Evolutionary conservation across 2,888 invertebrate species (phyloP).

Genomic region (Ecliptopera silaceata): DNA sequence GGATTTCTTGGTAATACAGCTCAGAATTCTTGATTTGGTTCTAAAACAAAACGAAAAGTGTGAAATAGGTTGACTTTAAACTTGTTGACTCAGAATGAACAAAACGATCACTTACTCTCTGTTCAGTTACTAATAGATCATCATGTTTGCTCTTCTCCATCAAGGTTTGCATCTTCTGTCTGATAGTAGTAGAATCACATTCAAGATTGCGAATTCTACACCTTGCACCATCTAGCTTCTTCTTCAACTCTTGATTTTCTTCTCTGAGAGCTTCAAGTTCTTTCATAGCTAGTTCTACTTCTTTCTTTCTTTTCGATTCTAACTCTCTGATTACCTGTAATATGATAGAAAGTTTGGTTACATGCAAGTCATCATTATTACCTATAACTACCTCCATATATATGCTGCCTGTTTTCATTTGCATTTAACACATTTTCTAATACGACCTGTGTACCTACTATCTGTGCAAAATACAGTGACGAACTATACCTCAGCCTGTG

Average conservation of each 20-base stretch:
- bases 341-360: background rate
- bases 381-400: too few relatives aligned
- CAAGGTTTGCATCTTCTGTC: slow-evolving; percentile 83
- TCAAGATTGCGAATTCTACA: slow-evolving; percentile 87
- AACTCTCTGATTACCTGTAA: slow-evolving; percentile 74
- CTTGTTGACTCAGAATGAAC: too few relatives aligned
- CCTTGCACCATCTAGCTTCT: slow-evolving; percentile 85
- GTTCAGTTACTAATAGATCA: slow-evolving; percentile 84
- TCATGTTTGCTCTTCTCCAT: slow-evolving; percentile 85
- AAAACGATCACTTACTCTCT: slow-evolving; percentile 78
- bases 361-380: background rate
- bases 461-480: background rate
- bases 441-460: background rate
- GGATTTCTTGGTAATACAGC: slow-evolving; percentile 73
- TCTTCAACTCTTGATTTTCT: slow-evolving; percentile 83
- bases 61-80: too few relatives aligned
- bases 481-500: slow-evolving; percentile 12
- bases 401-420: too few relatives aligned
- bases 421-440: background rate
- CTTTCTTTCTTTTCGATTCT: slow-evolving; percentile 81
- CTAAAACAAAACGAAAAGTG: slow-evolving; percentile 53
- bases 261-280: slow-evolving; percentile 81
- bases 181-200: slow-evolving; percentile 82
- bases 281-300: slow-evolving; percentile 83
- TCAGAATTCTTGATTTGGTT: slow-evolving; percentile 75